Percentiles rank a stretch among this genome's conserved stretches.
Conservation (phyloP, 2,888 invertebrate species). For the Alloplasta piceator region DNA sequence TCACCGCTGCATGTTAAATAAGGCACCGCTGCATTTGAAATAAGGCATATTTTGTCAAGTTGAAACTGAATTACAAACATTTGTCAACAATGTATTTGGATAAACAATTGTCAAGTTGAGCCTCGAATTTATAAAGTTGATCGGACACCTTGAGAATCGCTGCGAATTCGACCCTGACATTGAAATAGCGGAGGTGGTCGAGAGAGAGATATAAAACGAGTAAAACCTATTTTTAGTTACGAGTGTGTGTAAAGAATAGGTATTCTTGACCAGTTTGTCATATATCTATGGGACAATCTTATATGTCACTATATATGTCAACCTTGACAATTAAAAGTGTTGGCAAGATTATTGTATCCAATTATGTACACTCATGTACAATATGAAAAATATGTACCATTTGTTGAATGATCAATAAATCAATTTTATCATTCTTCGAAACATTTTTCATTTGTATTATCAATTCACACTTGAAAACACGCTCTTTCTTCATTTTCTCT, state of each 20-base stretch:
- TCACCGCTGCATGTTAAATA: too few relatives aligned
- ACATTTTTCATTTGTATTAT: too few relatives aligned
- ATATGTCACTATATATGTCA: too few relatives aligned
- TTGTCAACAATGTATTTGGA: background rate
- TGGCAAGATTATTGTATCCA: too few relatives aligned
- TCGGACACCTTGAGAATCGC: background rate
- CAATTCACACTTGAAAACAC: too few relatives aligned
- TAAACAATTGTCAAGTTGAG: background rate
- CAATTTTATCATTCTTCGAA: too few relatives aligned
- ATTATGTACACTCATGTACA: too few relatives aligned
- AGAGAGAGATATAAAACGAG: constrained; percentile 27
- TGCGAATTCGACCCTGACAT: constrained; percentile 51
- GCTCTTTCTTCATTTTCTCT: too few relatives aligned
- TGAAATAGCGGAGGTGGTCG: constrained; percentile 17
- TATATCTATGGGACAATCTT: constrained; percentile 13
- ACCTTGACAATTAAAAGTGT: constrained; percentile 13
- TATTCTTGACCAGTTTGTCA: constrained; percentile 13
- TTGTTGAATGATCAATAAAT: too few relatives aligned
- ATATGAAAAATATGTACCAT: too few relatives aligned
- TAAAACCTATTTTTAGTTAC: constrained; percentile 54
- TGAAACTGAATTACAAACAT: background rate
- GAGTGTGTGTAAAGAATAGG: constrained; percentile 36
- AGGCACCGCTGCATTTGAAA: too few relatives aligned
- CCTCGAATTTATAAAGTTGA: background rate
- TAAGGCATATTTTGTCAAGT: too few relatives aligned